phyloP scores from a whole-genome alignment of 2,797 vertebrate species.

The Catamblyrhynchus diadema region DNA sequence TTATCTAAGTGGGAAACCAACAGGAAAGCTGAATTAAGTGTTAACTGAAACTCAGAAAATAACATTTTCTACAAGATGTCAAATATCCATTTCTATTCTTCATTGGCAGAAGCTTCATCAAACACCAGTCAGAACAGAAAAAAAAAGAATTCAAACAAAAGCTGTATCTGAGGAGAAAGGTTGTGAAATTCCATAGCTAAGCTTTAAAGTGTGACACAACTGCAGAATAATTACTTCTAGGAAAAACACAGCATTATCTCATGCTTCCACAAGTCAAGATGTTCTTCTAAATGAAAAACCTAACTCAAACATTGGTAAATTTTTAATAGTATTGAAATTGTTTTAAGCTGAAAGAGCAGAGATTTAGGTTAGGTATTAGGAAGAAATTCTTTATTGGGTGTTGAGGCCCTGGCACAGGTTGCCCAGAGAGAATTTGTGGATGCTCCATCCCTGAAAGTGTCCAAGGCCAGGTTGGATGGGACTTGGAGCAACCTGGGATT shows the following conservation, averaged over 20 bases:
- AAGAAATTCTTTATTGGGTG: background rate
- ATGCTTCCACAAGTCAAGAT: background rate
- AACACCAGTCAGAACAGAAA: background rate
- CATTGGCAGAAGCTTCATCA: background rate
- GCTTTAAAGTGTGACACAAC: background rate
- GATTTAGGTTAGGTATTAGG: background rate
- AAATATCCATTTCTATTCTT: background rate
- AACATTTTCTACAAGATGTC: background rate
- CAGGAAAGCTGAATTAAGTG: background rate
- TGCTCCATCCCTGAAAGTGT: background rate
- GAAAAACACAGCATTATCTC: background rate
- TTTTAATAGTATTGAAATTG: background rate
- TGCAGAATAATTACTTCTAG: background rate
- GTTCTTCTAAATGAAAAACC: background rate
- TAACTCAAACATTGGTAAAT: background rate
- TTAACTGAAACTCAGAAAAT: background rate
- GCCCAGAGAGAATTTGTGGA: background rate
- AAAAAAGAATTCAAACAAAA: background rate
- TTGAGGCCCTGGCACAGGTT: accelerated
- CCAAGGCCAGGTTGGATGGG: accelerated
- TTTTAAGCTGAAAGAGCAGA: background rate
- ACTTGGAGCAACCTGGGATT: accelerated
- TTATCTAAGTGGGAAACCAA: background rate
- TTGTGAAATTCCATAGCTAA: background rate
- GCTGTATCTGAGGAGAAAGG: background rate